A percentile compares a stretch with the other conserved stretches of the same genome.
Evolutionary conservation across 1,140 invertebrate species (phyloP).

Genomic region (Drosophila lini): DNA sequence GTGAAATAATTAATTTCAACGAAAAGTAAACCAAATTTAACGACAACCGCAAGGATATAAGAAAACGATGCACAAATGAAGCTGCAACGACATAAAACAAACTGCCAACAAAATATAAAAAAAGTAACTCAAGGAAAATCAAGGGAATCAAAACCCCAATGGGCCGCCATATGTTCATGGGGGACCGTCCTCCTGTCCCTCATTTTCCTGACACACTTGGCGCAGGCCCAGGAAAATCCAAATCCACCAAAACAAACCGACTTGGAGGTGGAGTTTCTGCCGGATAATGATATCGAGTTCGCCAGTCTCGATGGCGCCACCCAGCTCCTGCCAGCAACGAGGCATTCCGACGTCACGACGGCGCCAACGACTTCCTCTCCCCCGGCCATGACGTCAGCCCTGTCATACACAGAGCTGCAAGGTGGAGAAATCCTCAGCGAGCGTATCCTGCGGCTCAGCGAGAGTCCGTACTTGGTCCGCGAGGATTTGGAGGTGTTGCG

Average conservation of each 20-base stretch:
- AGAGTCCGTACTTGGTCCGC: constrained; percentile 91
- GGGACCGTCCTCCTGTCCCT: constrained; percentile 29
- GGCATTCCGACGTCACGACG: constrained; percentile 62
- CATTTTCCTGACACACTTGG: constrained; percentile 67
- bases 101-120: constrained; percentile 41
- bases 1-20: constrained; percentile 26
- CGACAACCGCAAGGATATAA: constrained; percentile 43
- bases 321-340: constrained; percentile 62
- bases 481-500: constrained; percentile 92
- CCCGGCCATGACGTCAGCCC: constrained; percentile 65
- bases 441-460: constrained; percentile 85
- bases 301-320: constrained; percentile 81
- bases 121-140: constrained; percentile 14
- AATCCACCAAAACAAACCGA: constrained; percentile 33
- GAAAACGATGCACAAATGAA: constrained; percentile 79
- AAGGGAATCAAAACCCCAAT: constrained; percentile 35
- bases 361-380: constrained; percentile 61
- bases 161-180: constrained; percentile 58
- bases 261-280: constrained; percentile 60
- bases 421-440: constrained; percentile 85
- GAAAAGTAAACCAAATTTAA: constrained; percentile 36
- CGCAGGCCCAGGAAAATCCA: constrained; percentile 51
- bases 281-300: constrained; percentile 78
- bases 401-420: constrained; percentile 72
- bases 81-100: constrained; percentile 68